Evolutionary conservation across 2,113 vertebrate species (phyloP).

Genomic region (Panthera leo): DNA sequence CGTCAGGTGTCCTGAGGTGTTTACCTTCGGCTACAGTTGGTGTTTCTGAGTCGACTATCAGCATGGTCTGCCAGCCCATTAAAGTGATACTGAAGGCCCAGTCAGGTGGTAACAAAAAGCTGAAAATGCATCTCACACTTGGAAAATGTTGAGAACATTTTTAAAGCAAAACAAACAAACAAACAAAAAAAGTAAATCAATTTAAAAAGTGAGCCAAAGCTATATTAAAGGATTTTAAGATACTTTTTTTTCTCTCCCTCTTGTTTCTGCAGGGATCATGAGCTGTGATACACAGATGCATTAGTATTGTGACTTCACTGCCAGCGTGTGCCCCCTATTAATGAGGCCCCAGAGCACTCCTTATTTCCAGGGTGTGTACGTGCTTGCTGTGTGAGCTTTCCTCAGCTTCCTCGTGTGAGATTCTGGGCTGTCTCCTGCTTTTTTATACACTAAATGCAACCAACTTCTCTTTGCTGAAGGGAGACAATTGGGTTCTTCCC

Average conservation of each 20-base stretch:
- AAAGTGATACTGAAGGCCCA: not conserved
- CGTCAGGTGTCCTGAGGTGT: constrained; percentile 49
- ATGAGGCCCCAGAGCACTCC: not conserved
- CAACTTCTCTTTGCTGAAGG: not conserved
- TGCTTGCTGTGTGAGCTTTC: not conserved
- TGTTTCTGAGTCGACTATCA: not conserved
- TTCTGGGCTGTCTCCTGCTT: not conserved
- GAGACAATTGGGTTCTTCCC: not conserved
- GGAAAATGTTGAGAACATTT: not conserved
- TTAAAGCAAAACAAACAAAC: not conserved
- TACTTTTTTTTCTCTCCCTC: too few species aligned
- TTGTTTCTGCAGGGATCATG: not conserved
- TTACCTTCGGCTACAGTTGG: not conserved
- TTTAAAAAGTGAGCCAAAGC: not conserved
- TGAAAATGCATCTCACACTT: not conserved
- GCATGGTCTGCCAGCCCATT: not conserved
- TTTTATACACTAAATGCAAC: not conserved
- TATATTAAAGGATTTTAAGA: not conserved
- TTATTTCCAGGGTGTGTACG: fast-evolving
- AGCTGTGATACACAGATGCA: not conserved
- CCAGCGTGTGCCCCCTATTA: fast-evolving
- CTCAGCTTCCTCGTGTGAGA: not conserved
- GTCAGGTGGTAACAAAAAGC: not conserved
- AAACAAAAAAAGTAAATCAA: not conserved
- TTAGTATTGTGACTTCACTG: not conserved